These are phyloP conservation scores for Cheirogaleus medius DNA, from an alignment of 2,113 vertebrate species.

Conservation along the genomic window DNA sequence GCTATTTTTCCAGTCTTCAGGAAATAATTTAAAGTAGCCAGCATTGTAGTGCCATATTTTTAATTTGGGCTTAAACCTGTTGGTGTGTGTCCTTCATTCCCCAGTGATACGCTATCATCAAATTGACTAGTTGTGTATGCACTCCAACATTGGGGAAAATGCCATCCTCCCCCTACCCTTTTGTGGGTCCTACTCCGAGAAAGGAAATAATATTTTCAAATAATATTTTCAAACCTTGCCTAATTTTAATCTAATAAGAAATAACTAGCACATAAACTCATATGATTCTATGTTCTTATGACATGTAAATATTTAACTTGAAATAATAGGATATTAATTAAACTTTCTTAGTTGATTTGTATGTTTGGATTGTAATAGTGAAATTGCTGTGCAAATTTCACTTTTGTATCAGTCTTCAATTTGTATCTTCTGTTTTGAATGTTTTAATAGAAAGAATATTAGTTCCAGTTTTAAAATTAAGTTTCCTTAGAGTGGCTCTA, in stretches of 20 bases:
- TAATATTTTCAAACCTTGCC: neutral
- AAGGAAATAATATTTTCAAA: constrained; percentile 48
- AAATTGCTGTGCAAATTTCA: neutral
- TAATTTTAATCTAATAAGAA: constrained; percentile 34
- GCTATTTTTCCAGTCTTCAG: neutral
- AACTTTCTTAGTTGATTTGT: neutral
- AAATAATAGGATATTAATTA: constrained; percentile 40
- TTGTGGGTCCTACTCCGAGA: constrained; percentile 42
- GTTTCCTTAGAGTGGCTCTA: neutral
- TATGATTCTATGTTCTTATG: neutral
- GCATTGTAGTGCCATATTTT: neutral
- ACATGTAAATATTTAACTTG: constrained; percentile 44
- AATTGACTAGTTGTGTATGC: neutral
- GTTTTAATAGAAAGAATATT: constrained; percentile 20
- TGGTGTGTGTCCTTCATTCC: neutral
- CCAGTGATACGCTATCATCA: neutral
- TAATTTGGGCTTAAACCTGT: neutral
- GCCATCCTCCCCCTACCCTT: neutral
- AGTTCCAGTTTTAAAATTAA: constrained; percentile 22
- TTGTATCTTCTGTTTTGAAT: neutral
- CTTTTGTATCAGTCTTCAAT: neutral
- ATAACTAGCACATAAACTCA: neutral
- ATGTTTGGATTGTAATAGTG: constrained; percentile 17
- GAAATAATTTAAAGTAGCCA: constrained; percentile 1
- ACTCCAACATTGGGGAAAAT: neutral